Conservation (phyloP, 2,113 vertebrate genomes). For the Myrmecophaga tridactyla region DNA sequence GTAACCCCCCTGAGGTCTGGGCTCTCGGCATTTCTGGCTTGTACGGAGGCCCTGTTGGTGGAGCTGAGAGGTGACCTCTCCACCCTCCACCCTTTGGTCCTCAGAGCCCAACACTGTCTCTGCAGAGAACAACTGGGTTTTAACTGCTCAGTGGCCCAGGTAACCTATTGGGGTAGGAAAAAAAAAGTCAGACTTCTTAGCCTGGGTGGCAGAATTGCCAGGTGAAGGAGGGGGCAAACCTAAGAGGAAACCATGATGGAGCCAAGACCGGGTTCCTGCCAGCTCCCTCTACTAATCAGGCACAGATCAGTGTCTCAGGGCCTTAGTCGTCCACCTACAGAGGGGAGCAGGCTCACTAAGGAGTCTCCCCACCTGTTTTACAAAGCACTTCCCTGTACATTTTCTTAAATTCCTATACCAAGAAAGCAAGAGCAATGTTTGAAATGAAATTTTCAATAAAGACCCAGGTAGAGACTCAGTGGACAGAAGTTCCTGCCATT, state of each 20-base stretch:
- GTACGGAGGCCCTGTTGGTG: not conserved
- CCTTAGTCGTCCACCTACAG: not conserved
- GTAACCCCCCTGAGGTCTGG: not conserved
- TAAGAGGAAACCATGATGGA: not conserved
- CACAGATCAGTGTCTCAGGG: not conserved
- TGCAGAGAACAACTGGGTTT: not conserved
- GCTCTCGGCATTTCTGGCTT: not conserved
- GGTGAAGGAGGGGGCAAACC: not conserved
- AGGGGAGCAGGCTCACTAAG: not conserved
- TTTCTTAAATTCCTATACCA: not conserved
- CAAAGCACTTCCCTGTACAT: not conserved
- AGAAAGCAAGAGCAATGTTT: not conserved
- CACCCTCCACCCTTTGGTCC: fast-evolving
- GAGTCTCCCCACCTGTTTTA: not conserved
- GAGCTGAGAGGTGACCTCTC: no score
- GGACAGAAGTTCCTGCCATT: not conserved
- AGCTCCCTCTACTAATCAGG: not conserved
- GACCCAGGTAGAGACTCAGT: not conserved
- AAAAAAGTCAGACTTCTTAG: not conserved
- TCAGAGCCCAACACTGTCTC: not conserved
- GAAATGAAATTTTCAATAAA: not conserved
- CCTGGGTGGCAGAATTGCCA: not conserved
- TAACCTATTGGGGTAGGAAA: not conserved
- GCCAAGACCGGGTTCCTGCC: not conserved
- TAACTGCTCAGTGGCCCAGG: not conserved